Conservation (phyloP, 2,113 vertebrate genomes). For the Python bivittatus region DNA sequence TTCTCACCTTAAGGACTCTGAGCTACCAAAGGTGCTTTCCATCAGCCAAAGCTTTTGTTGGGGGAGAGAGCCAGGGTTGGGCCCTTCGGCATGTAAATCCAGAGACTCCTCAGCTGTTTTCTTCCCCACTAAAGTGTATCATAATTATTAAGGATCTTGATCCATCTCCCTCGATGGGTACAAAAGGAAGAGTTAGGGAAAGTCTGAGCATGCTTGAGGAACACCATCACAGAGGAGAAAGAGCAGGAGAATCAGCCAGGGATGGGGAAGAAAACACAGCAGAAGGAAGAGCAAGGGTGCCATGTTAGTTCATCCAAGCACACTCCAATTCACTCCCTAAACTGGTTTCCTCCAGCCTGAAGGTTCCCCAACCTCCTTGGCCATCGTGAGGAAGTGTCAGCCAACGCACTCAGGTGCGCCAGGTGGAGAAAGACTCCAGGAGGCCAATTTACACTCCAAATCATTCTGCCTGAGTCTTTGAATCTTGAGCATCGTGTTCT, state of each 20-base stretch:
- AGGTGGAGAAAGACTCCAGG: not conserved
- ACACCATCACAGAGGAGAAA: not conserved
- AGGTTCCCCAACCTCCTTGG: not conserved
- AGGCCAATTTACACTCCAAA: not conserved
- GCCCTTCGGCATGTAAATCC: too few relatives aligned
- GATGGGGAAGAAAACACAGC: not conserved
- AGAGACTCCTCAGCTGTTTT: too few relatives aligned
- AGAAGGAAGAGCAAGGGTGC: not conserved
- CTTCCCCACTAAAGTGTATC: too few relatives aligned
- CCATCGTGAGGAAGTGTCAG: not conserved
- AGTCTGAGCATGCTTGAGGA: not conserved
- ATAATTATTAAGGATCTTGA: too few relatives aligned
- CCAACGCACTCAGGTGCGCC: not conserved
- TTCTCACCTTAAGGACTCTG: not conserved
- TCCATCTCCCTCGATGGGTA: too few relatives aligned
- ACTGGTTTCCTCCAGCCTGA: not conserved
- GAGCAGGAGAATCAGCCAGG: not conserved
- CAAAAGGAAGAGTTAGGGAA: not conserved
- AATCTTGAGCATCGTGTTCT: not conserved
- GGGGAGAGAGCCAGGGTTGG: too few relatives aligned
- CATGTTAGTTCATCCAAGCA: not conserved
- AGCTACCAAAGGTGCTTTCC: too few relatives aligned
- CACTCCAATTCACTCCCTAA: accelerated
- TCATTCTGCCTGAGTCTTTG: not conserved
- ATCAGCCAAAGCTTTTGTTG: too few relatives aligned